phyloP scores from a whole-genome alignment of 2,888 invertebrate genomes.

The Hypsopygia costalis region DNA sequence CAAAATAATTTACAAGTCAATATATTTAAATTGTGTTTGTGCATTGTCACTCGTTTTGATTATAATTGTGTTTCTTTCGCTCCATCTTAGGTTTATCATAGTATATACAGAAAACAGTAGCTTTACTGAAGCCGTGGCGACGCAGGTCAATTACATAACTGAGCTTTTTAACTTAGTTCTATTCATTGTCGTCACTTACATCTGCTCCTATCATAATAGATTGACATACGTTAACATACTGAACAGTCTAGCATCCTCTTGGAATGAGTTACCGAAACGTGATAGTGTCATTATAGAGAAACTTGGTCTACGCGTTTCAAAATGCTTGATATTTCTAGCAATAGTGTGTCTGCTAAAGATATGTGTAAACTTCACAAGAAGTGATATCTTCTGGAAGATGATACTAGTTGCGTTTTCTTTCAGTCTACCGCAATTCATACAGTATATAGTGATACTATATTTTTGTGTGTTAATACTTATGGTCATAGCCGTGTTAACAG shows the following conservation, averaged over 20 bases:
- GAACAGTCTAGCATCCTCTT: constrained; percentile 37
- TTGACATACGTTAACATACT: constrained; percentile 44
- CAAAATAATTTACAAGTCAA: not conserved
- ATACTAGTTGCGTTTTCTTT: constrained; percentile 46
- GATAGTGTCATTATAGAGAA: constrained; percentile 27
- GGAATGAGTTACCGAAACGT: constrained; percentile 30
- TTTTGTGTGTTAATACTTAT: constrained; percentile 46
- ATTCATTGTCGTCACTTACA: constrained; percentile 40
- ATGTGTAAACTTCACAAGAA: constrained; percentile 43
- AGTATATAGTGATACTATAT: constrained; percentile 43
- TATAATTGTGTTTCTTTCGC: constrained; percentile 33
- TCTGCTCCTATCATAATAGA: constrained; percentile 41
- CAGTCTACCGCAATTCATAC: constrained; percentile 50
- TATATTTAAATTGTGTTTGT: constrained; percentile 3
- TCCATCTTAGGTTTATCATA: constrained; percentile 43
- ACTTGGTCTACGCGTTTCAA: constrained; percentile 34
- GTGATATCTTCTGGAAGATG: constrained; percentile 50
- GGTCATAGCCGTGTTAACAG: constrained; percentile 37
- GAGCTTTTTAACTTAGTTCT: constrained; percentile 38
- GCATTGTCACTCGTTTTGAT: constrained; percentile 34
- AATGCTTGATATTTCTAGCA: constrained; percentile 26
- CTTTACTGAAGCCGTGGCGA: constrained; percentile 41
- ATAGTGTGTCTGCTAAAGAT: constrained; percentile 33
- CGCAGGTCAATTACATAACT: constrained; percentile 53
- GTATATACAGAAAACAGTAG: constrained; percentile 28